phyloP scores from a whole-genome alignment of 2,888 invertebrate genomes.

The Malacosoma neustria region DNA sequence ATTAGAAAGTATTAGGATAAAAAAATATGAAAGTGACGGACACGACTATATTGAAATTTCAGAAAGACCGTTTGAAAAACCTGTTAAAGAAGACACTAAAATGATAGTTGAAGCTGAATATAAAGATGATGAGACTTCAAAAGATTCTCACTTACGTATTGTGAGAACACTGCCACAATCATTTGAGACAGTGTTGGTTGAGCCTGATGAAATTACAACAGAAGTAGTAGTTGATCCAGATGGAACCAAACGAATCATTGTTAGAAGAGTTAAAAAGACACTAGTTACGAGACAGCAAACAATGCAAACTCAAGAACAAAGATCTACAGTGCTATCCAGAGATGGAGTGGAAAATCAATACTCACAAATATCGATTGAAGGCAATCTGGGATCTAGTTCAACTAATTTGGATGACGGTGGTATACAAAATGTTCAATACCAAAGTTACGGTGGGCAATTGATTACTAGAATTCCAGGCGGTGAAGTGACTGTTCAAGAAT shows the following conservation, averaged over 20 bases:
- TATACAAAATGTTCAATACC: constrained; percentile 76
- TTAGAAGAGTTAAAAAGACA: constrained; percentile 82
- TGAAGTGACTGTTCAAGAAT: constrained; percentile 78
- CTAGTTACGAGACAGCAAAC: constrained; percentile 79
- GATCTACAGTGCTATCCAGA: constrained; percentile 69
- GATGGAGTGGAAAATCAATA: constrained; percentile 77
- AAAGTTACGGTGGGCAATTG: constrained; percentile 78
- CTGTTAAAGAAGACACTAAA: constrained; percentile 72
- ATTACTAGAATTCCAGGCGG: constrained; percentile 77
- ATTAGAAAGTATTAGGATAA: constrained; percentile 79
- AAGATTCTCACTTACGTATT: constrained; percentile 81
- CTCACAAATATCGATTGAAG: constrained; percentile 80
- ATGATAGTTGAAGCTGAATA: constrained; percentile 84
- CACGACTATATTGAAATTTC: constrained; percentile 84
- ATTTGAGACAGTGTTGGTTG: constrained; percentile 87
- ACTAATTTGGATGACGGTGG: constrained; percentile 75
- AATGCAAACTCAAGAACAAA: constrained; percentile 76
- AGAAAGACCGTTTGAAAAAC: constrained; percentile 73
- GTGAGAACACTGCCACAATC: constrained; percentile 83
- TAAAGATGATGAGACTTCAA: constrained; percentile 64
- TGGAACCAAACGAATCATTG: constrained; percentile 86
- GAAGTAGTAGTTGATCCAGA: constrained; percentile 88
- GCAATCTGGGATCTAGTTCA: constrained; percentile 77
- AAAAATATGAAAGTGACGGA: constrained; percentile 76
- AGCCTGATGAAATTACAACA: constrained; percentile 88